Evolutionary conservation across 2,113 vertebrate genomes (phyloP).

Genomic region (Hylia prasina): DNA sequence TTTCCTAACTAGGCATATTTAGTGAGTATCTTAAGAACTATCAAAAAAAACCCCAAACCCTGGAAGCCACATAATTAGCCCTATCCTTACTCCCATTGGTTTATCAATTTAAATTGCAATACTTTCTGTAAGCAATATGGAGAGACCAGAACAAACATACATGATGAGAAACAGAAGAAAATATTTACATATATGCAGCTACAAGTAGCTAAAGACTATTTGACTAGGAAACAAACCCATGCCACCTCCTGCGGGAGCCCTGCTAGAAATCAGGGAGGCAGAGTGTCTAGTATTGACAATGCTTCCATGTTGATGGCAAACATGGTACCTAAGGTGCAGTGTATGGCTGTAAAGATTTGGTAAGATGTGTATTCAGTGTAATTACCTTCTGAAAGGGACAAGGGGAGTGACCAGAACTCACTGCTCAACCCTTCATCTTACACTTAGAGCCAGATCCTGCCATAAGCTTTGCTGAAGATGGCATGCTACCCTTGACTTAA

Average conservation of each 20-base stretch:
- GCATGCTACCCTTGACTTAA: neutral
- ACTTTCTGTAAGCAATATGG: neutral
- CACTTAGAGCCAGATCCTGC: neutral
- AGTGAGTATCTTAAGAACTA: neutral
- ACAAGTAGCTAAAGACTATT: neutral
- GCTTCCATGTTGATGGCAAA: neutral
- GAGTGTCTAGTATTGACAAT: neutral
- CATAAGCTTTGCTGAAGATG: neutral
- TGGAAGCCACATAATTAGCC: neutral
- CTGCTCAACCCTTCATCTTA: neutral
- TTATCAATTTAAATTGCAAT: neutral
- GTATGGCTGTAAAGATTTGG: neutral
- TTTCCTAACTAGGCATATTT: neutral
- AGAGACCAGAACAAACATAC: neutral
- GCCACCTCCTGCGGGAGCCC: neutral
- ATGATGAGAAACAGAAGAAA: neutral
- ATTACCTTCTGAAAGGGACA: neutral
- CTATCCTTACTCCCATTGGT: neutral
- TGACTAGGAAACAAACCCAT: neutral
- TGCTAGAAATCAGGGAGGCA: neutral
- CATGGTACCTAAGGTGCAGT: neutral
- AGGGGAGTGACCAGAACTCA: neutral
- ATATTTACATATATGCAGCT: neutral
- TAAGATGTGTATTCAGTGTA: neutral
- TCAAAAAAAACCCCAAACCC: neutral